Evolutionary conservation across 2,113 vertebrate genomes (phyloP), one percentile per base, ranked within the genome.

Genomic region (Hemibagrus wyckioides): DNA sequence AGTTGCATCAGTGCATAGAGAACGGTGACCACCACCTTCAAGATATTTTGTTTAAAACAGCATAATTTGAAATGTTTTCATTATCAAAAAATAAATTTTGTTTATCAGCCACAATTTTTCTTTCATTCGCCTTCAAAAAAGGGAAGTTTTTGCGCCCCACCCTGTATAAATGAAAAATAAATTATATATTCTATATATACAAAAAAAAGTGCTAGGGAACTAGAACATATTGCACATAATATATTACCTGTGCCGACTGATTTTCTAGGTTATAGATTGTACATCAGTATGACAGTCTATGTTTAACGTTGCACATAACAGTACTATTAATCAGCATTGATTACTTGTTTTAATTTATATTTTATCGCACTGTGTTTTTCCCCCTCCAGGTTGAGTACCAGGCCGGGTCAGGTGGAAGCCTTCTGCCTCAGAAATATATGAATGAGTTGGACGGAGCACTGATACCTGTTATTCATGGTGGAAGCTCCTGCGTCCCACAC

Each of bases 351-450:
- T 44, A 36, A 17, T 6, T 57, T 23, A 69, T 7, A 41, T 11
- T 41, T 73, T 4, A 50, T 77, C 3, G 9, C 23, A 50, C 57
- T 41, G 54, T 48, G 30, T 56, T 71, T 57, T 14, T 52, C n/a
- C 36, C 1, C n/a, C 87, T 25, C 17, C 63, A 99, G 98, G 97
- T 99, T 88, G 98, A 99, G 92, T 99, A 98, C 92, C 96, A 96
- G 87, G 97, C 97, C 0, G 98, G 98, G 63, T 97, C 96, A 10
- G 96, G 94, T 75, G 97, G 97, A 14, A 92, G 82, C 0, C 95
- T 95, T 91, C 96, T 99, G 83, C 97, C 97, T 9, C 97, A 98
- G 93, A 94, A 91, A 85, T 99, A 98, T 89, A 95, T 99, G 93
- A 98, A 99, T 17, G 97, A 97, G 85, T 91, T 99, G 87, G 98